These are phyloP conservation scores for Caretta caretta DNA, from an alignment of 2,113 vertebrate genomes.

Conservation along the genomic window DNA sequence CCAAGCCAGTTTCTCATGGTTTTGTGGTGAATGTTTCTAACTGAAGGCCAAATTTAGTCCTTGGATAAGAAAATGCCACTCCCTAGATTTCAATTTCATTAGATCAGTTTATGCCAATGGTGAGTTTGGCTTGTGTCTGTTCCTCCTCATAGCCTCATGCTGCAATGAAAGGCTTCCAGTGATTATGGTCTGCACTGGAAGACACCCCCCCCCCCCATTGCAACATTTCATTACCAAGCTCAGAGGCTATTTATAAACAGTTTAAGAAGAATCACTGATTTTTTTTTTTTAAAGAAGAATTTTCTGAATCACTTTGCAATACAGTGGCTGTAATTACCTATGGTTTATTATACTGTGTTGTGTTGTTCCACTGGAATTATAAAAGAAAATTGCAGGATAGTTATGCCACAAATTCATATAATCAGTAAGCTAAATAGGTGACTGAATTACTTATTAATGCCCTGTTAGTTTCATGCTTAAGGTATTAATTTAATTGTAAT, in stretches of 20 bases:
- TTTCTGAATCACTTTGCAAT: neutral
- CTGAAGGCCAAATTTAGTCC: neutral
- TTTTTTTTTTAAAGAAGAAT: neutral
- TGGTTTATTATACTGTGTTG: neutral
- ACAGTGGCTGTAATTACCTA: rapidly evolving
- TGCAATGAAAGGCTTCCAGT: neutral
- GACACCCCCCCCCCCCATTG: neutral
- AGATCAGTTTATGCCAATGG: neutral
- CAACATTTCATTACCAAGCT: rapidly evolving
- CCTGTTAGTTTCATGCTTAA: neutral
- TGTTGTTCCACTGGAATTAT: neutral
- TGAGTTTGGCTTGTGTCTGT: neutral
- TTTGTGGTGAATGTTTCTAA: neutral
- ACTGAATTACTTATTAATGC: neutral
- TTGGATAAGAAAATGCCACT: neutral
- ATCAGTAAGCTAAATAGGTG: neutral
- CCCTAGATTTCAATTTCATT: neutral
- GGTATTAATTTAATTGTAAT: neutral
- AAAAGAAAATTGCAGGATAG: neutral
- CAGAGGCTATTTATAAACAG: neutral
- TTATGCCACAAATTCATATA: neutral
- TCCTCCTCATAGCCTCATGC: neutral
- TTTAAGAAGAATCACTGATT: rapidly evolving
- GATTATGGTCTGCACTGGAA: neutral
- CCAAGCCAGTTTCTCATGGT: rapidly evolving